These are phyloP conservation scores for Tachina grossa DNA, from an alignment of 2,888 invertebrate genomes.

Conservation along the genomic window DNA sequence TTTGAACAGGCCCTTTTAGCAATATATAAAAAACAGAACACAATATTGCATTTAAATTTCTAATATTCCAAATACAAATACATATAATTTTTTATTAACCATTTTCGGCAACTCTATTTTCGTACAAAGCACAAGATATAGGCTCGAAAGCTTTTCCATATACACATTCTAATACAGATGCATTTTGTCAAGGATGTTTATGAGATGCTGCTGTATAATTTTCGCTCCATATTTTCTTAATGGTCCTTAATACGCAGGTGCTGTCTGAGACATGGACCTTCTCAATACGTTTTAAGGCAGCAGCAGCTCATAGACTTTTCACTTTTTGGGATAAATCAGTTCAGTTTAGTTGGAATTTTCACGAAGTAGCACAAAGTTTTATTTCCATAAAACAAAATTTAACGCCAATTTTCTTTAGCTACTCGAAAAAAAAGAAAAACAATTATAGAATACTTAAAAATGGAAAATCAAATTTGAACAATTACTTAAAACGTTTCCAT, in stretches of 20 bases:
- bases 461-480: conserved; percentile 40
- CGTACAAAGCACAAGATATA: conserved; percentile 12
- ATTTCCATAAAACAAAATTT: conserved; percentile 54
- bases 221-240: conserved; percentile 66
- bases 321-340: conserved; percentile 66
- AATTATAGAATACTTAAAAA: conserved; percentile 47
- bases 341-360: conserved; percentile 71
- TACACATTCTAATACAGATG: conserved; percentile 18
- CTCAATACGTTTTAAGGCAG: conserved; percentile 69
- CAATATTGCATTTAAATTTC: no score
- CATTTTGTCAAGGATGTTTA: conserved; percentile 66
- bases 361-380: conserved; percentile 71
- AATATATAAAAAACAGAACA: no score
- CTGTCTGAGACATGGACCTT: conserved; percentile 65
- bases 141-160: conserved; percentile 54
- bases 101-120: conserved; percentile 28
- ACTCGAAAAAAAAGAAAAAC: conserved; percentile 53
- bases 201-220: conserved; percentile 67
- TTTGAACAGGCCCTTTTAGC: no score
- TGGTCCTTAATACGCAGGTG: conserved; percentile 64
- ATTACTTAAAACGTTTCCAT: conserved; percentile 27
- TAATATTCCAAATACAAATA: no score
- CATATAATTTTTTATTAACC: neutral
- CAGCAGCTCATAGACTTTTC: conserved; percentile 67
- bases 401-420: conserved; percentile 64